These are phyloP conservation scores for Xyliphius kryptos DNA, from an alignment of 2,113 vertebrate species.

Conservation along the genomic window DNA sequence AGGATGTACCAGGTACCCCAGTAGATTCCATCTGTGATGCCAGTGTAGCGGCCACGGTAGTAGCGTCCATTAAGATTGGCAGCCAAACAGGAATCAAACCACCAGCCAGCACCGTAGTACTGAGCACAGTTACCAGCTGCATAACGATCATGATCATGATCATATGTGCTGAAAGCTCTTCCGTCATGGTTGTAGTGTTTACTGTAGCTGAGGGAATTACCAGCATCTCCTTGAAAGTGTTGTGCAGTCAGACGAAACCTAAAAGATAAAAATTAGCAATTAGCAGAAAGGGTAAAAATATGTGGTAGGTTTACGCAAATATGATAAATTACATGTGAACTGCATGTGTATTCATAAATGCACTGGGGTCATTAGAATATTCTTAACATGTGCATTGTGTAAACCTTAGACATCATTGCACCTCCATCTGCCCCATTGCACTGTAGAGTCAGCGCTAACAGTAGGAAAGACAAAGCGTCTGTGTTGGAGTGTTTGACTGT, in stretches of 20 bases:
- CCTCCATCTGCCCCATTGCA: no score
- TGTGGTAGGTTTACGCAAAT: no score
- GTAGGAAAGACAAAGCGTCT: no score
- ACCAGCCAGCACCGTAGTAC: slow-evolving; percentile 73
- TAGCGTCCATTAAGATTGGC: slow-evolving; percentile 71
- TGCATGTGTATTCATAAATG: no score
- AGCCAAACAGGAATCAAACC: slow-evolving; percentile 74
- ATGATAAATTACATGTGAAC: no score
- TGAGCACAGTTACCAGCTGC: slow-evolving; percentile 64
- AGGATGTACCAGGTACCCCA: slow-evolving; percentile 77
- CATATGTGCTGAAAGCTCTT: slow-evolving; percentile 66
- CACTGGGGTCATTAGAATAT: no score
- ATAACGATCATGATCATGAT: slow-evolving; percentile 70
- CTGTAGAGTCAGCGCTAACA: no score
- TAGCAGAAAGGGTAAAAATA: background rate
- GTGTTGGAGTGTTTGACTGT: no score
- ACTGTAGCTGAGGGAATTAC: slow-evolving; percentile 73
- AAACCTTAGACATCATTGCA: no score
- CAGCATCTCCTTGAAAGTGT: slow-evolving; percentile 68
- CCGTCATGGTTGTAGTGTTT: slow-evolving; percentile 73
- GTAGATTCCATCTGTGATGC: slow-evolving; percentile 71
- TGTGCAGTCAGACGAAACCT: slow-evolving; percentile 67
- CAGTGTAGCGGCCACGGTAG: slow-evolving; percentile 64
- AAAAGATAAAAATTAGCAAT: slow-evolving; percentile 14
- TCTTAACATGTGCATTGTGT: no score